Evolutionary conservation across 2,888 invertebrate genomes (phyloP).

Genomic region (Neoaliturus tenellus): DNA sequence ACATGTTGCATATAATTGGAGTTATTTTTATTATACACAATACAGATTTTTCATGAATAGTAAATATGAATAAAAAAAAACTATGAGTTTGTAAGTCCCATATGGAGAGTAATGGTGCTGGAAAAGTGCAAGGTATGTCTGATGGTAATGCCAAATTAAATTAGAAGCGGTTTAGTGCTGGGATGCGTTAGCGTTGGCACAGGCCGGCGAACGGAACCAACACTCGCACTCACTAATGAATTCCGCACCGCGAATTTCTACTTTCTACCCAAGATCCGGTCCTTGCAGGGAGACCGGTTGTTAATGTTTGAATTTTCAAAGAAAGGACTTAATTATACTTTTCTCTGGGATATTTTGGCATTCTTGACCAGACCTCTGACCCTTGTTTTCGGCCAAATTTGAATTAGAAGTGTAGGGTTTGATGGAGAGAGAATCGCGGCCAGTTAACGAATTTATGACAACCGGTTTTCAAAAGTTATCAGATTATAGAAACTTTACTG

Average conservation of each 20-base stretch:
- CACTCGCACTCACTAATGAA: slow-evolving; percentile 40
- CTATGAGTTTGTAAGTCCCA: too few relatives aligned
- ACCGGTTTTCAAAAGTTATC: not conserved
- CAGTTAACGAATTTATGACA: not conserved
- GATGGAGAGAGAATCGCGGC: not conserved
- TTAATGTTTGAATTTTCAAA: slow-evolving; percentile 30
- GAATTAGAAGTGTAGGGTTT: slow-evolving; percentile 18
- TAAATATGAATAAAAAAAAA: too few relatives aligned
- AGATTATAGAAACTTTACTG: not conserved
- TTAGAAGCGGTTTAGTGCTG: too few relatives aligned
- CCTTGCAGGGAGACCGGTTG: slow-evolving; percentile 26
- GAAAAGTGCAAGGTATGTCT: too few relatives aligned
- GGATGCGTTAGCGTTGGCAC: slow-evolving; percentile 23
- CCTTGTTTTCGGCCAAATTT: slow-evolving; percentile 6
- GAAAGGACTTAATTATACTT: slow-evolving; percentile 50
- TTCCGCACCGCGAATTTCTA: slow-evolving; percentile 44
- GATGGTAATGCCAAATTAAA: too few relatives aligned
- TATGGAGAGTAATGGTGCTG: too few relatives aligned
- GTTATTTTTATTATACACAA: too few relatives aligned
- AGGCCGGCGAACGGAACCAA: not conserved
- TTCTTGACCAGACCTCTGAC: slow-evolving; percentile 9
- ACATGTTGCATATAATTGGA: too few relatives aligned
- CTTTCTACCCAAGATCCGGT: slow-evolving; percentile 38
- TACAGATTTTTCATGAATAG: too few relatives aligned
- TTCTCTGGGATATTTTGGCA: slow-evolving; percentile 31